These are phyloP conservation scores for Oreochromis niloticus DNA, from an alignment of 2,113 vertebrate genomes.

Conservation along the genomic window DNA sequence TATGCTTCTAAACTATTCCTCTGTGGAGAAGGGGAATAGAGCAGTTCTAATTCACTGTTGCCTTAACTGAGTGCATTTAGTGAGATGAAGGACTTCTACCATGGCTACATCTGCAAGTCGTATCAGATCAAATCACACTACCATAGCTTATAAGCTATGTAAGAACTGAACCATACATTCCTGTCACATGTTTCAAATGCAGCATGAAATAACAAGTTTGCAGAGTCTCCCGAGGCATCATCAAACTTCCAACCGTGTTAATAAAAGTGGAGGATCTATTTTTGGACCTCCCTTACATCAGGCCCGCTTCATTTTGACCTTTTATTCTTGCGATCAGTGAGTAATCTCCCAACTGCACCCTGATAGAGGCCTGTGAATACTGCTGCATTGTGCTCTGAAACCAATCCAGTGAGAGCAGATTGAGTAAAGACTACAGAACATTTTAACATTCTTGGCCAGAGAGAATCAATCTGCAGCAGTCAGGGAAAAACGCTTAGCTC, in stretches of 20 bases:
- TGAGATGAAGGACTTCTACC: conserved; percentile 45
- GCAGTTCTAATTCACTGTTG: conserved; percentile 41
- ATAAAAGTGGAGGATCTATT: conserved; percentile 56
- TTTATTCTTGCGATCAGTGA: conserved; percentile 53
- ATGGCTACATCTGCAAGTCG: conserved; percentile 52
- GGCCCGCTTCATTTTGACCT: conserved; percentile 48
- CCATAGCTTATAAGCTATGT: conserved; percentile 47
- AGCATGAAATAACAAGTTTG: conserved; percentile 59
- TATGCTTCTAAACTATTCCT: conserved; percentile 18
- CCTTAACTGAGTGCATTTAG: conserved; percentile 44
- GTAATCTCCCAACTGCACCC: conserved; percentile 41
- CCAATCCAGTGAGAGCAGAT: conserved; percentile 36
- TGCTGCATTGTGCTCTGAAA: conserved; percentile 52
- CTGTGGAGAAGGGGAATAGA: conserved; percentile 17
- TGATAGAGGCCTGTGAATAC: conserved; percentile 23
- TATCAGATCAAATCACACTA: conserved; percentile 50
- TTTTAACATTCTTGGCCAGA: conserved; percentile 61
- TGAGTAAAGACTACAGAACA: conserved; percentile 51
- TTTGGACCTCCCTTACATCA: conserved; percentile 31
- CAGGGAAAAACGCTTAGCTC: conserved; percentile 50
- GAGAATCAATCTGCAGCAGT: conserved; percentile 57
- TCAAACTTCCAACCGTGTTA: conserved; percentile 46
- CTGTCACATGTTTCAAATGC: conserved; percentile 53
- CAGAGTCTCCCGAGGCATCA: conserved; percentile 35
- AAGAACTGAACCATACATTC: conserved; percentile 54